Evolutionary conservation across 2,888 invertebrate genomes (phyloP).

Genomic region (Eupeodes latifasciatus): DNA sequence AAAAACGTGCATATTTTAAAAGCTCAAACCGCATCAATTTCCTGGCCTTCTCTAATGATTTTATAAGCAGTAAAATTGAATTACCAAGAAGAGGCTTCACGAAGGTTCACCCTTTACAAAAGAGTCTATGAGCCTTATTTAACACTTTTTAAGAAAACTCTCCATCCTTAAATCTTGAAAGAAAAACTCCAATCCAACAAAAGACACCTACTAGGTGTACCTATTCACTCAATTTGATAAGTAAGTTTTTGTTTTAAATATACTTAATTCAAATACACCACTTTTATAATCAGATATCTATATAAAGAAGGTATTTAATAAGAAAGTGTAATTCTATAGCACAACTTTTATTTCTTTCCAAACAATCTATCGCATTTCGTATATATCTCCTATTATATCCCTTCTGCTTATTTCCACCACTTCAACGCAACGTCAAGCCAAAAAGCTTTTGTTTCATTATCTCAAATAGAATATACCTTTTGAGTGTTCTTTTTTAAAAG

Average conservation of each 20-base stretch:
- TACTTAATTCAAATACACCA: not conserved
- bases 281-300: not conserved
- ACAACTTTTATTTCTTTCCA: constrained; percentile 18
- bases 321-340: constrained; percentile 38
- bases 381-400: too few relatives aligned
- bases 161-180: too few relatives aligned
- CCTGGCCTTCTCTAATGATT: too few relatives aligned
- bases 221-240: not conserved
- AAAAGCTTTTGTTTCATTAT: constrained; percentile 42
- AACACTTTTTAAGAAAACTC: too few relatives aligned
- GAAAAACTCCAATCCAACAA: not conserved
- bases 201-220: not conserved
- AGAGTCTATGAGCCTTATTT: too few relatives aligned
- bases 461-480: not conserved
- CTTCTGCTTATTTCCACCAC: not conserved
- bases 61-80: too few relatives aligned
- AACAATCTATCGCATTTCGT: not conserved
- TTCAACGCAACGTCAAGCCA: not conserved
- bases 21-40: too few relatives aligned
- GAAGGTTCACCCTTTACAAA: too few relatives aligned
- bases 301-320: constrained; percentile 36
- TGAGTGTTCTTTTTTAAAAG: constrained; percentile 16
- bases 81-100: too few relatives aligned
- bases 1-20: too few relatives aligned
- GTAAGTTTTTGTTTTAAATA: not conserved